Conservation (phyloP, 2,797 vertebrate genomes). For the Tangara arthus region DNA sequence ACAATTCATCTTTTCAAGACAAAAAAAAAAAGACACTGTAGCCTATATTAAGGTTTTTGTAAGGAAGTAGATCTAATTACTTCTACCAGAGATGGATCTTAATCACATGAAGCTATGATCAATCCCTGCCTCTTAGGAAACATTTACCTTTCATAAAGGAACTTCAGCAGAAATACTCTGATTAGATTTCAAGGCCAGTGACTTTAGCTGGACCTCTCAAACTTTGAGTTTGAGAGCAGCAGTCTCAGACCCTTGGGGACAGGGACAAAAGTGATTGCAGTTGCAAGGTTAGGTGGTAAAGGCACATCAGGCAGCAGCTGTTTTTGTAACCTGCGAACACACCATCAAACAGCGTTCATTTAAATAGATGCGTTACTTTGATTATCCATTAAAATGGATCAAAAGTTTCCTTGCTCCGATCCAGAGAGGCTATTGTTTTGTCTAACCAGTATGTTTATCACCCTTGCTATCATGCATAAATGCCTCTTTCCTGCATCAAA, state of each 20-base stretch:
- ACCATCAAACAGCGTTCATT: neutral
- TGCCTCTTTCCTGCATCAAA: constrained; percentile 73
- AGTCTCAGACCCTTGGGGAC: neutral
- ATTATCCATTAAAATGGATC: neutral
- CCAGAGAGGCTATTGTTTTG: constrained; percentile 20
- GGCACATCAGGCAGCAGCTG: neutral
- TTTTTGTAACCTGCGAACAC: neutral
- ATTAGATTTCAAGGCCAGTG: neutral
- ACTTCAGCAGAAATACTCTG: neutral
- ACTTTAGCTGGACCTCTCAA: neutral
- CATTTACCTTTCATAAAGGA: neutral
- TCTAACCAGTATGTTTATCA: constrained; percentile 12
- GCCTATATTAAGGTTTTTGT: neutral
- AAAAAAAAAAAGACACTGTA: neutral
- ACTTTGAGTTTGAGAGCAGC: neutral
- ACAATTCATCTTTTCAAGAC: neutral
- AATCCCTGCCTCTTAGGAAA: neutral
- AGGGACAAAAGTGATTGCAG: neutral
- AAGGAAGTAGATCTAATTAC: neutral
- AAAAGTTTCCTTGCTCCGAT: neutral
- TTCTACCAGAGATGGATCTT: neutral
- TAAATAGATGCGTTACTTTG: neutral
- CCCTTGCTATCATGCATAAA: constrained; percentile 57
- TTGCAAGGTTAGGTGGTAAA: neutral
- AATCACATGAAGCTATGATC: neutral